Conservation (phyloP, 1,140 invertebrate species). For the Venustaconcha ellipsiformis region DNA sequence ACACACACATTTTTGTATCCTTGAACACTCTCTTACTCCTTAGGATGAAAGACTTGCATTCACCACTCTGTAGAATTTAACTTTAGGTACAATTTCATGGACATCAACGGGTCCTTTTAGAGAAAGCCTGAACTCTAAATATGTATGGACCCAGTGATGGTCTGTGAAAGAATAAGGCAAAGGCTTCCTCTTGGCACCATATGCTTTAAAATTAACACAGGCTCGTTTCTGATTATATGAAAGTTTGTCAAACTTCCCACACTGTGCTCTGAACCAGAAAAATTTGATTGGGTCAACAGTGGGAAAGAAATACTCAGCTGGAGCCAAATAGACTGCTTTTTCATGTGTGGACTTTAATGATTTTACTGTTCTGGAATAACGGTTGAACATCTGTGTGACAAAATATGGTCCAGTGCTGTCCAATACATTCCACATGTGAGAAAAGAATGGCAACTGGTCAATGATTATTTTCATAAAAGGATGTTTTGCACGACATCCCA, state of each 20-base stretch:
- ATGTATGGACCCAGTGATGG: slow-evolving; percentile 66
- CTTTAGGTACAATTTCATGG: slow-evolving; percentile 43
- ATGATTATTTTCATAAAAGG: slow-evolving; percentile 61
- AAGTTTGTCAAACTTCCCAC: slow-evolving; percentile 43
- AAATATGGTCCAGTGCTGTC: slow-evolving; percentile 65
- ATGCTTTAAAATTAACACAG: slow-evolving; percentile 54
- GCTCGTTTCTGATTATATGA: slow-evolving; percentile 47
- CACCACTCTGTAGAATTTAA: slow-evolving; percentile 40
- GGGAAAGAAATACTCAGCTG: slow-evolving; percentile 63
- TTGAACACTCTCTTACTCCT: too few relatives aligned
- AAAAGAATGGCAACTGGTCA: slow-evolving; percentile 51
- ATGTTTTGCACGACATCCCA: slow-evolving; percentile 59
- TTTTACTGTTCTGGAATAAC: slow-evolving; percentile 33
- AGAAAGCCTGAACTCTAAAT: slow-evolving; percentile 48
- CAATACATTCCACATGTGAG: slow-evolving; percentile 61
- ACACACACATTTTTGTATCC: too few relatives aligned
- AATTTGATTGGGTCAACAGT: slow-evolving; percentile 57
- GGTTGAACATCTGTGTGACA: slow-evolving; percentile 49
- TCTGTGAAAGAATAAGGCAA: slow-evolving; percentile 50
- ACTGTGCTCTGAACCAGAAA: slow-evolving; percentile 48
- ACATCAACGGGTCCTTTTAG: slow-evolving; percentile 49
- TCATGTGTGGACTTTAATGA: slow-evolving; percentile 16
- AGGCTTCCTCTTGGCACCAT: slow-evolving; percentile 43
- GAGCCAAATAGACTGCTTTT: slow-evolving; percentile 49
- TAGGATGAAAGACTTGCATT: too few relatives aligned